Evolutionary conservation across 2,797 vertebrate genomes (phyloP).

Genomic region (Eleutherodactylus coqui): DNA sequence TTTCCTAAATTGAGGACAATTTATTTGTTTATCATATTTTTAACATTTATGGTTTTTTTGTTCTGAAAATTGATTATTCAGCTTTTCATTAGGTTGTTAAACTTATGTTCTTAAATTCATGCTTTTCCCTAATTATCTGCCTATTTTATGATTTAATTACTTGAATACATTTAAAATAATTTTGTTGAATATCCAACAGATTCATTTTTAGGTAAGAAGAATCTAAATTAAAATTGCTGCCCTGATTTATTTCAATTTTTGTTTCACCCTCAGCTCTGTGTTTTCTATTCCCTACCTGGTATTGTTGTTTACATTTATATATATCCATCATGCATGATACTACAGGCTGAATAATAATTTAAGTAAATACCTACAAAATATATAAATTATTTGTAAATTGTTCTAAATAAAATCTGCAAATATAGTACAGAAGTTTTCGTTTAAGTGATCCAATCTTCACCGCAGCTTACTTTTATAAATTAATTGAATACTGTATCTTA

Average conservation of each 20-base stretch:
- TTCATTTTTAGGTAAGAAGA: neutral
- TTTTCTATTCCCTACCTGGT: neutral
- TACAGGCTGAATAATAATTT: neutral
- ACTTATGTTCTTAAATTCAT: neutral
- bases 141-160: neutral
- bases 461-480: neutral
- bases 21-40: neutral
- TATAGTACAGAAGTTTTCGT: neutral
- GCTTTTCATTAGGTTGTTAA: neutral
- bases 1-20: slow-evolving; percentile 13
- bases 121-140: neutral
- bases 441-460: neutral
- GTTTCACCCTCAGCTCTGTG: neutral
- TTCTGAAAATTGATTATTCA: neutral
- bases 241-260: neutral
- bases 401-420: neutral
- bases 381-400: neutral
- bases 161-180: neutral
- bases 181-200: neutral
- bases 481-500: neutral
- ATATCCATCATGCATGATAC: too few relatives aligned
- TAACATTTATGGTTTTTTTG: neutral
- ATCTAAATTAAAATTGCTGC: neutral
- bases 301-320: neutral
- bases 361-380: neutral